Percentiles rank a stretch among this genome's conserved stretches.
phyloP scores from a whole-genome alignment of 2,888 invertebrate genomes.

The Pimpla rufipes region DNA sequence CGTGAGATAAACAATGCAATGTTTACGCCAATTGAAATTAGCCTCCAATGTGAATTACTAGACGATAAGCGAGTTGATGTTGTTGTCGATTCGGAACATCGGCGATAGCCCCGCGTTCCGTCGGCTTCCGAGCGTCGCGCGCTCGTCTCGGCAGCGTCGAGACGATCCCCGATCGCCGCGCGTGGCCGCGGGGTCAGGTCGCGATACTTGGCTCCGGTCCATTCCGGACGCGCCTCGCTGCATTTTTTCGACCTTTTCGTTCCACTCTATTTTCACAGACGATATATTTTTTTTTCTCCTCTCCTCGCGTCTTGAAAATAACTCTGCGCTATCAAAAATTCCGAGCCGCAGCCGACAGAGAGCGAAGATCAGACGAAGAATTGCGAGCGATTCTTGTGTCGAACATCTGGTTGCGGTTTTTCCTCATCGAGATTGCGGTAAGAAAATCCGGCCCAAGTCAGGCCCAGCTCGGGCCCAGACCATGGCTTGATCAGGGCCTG shows the following conservation, averaged over 20 bases:
- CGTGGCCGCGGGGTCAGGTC: slow-evolving; percentile 77
- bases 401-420: slow-evolving; percentile 55
- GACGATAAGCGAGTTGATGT: neutral
- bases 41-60: neutral
- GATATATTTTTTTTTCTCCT: neutral
- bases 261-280: slow-evolving; percentile 3
- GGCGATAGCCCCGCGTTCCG: neutral
- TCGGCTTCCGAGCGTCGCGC: slow-evolving; percentile 6
- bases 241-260: neutral
- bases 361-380: slow-evolving; percentile 11
- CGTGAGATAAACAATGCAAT: neutral
- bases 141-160: neutral
- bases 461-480: too few species aligned
- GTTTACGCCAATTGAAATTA: neutral
- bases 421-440: slow-evolving; percentile 32
- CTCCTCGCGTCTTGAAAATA: slow-evolving; percentile 15
- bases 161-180: slow-evolving; percentile 68
- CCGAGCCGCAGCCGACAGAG: slow-evolving; percentile 5
- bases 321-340: slow-evolving; percentile 8
- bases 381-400: neutral
- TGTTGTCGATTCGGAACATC: slow-evolving; percentile 9
- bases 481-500: too few species aligned
- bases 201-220: slow-evolving; percentile 73
- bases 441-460: too few species aligned
- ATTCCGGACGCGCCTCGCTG: slow-evolving; percentile 1